These are phyloP conservation scores for Tuta absoluta DNA, from an alignment of 2,888 invertebrate genomes.

Conservation along the genomic window DNA sequence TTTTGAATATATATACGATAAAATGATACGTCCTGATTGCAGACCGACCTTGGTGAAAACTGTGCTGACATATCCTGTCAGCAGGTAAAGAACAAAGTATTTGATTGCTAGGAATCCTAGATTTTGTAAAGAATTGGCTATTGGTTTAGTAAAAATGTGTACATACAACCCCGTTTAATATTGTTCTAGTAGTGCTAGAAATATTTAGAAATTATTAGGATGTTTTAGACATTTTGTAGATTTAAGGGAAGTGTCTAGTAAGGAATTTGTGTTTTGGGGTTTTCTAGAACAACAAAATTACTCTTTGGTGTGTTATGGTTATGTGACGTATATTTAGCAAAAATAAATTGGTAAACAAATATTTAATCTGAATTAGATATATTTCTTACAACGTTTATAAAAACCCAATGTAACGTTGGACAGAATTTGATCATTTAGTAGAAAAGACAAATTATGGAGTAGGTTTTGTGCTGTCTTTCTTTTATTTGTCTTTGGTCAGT, in stretches of 20 bases:
- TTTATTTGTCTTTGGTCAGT: slow-evolving; percentile 10
- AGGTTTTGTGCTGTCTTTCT: slow-evolving; percentile 19
- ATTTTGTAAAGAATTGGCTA: slow-evolving; percentile 52
- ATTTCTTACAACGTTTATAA: slow-evolving; percentile 8
- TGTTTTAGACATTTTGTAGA: slow-evolving; percentile 53
- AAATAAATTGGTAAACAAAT: slow-evolving; percentile 9
- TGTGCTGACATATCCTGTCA: slow-evolving; percentile 82
- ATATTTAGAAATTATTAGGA: slow-evolving; percentile 44
- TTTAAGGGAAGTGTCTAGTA: slow-evolving; percentile 44
- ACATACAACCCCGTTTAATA: slow-evolving; percentile 41
- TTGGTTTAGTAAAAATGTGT: slow-evolving; percentile 47
- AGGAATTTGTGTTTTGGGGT: slow-evolving; percentile 49
- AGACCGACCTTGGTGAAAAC: slow-evolving; percentile 79
- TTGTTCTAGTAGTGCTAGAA: slow-evolving; percentile 61
- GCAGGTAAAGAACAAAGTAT: slow-evolving; percentile 72
- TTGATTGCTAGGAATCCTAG: slow-evolving; percentile 74
- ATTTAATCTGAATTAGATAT: slow-evolving; percentile 11
- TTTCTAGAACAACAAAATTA: slow-evolving; percentile 43
- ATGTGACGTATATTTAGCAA: slow-evolving; percentile 16
- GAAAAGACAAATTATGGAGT: slow-evolving; percentile 13
- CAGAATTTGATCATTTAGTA: slow-evolving; percentile 5
- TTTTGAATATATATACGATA: slow-evolving; percentile 53
- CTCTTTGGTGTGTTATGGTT: slow-evolving; percentile 19
- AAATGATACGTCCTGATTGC: slow-evolving; percentile 71
- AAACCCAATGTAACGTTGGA: slow-evolving; percentile 21